These are phyloP conservation scores for Drosophila suboccidentalis DNA, from an alignment of 2,888 invertebrate species.

Conservation along the genomic window DNA sequence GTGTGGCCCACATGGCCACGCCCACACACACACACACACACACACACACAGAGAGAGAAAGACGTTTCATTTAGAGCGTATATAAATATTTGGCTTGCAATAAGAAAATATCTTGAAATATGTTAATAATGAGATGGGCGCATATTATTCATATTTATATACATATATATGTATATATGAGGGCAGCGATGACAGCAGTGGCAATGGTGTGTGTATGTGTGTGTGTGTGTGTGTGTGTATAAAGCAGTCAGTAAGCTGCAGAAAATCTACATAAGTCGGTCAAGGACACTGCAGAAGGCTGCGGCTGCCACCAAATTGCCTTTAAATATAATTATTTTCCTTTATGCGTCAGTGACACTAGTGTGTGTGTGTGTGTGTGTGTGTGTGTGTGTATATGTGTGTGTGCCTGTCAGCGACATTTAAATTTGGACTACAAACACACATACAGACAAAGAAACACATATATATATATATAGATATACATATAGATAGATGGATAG, in stretches of 20 bases:
- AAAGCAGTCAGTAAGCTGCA: constrained; percentile 74
- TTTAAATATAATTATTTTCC: constrained; percentile 83
- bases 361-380: constrained; percentile 18
- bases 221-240: constrained; percentile 45
- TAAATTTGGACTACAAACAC: constrained; percentile 69
- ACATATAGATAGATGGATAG: constrained; percentile 4
- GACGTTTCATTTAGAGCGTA: constrained; percentile 49
- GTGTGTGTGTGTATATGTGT: constrained; percentile 29
- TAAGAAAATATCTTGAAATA: constrained; percentile 76
- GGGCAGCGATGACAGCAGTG: neutral
- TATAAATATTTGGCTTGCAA: constrained; percentile 64
- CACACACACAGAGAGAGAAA: constrained; percentile 41
- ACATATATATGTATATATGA: constrained; percentile 20
- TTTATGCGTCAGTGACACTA: constrained; percentile 72
- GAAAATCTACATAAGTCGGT: constrained; percentile 79
- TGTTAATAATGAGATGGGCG: constrained; percentile 74
- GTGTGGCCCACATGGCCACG: constrained; percentile 63
- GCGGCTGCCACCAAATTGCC: constrained; percentile 81
- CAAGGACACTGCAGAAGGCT: constrained; percentile 80
- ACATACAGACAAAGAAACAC: constrained; percentile 7
- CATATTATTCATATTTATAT: constrained; percentile 68
- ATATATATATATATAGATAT: neutral
- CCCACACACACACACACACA: constrained; percentile 57
- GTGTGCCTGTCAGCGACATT: constrained; percentile 69
- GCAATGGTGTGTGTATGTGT: neutral